Evolutionary conservation across 1,140 invertebrate genomes (phyloP), one percentile per base, ranked within the genome.

Genomic region (Metaphire vulgaris): DNA sequence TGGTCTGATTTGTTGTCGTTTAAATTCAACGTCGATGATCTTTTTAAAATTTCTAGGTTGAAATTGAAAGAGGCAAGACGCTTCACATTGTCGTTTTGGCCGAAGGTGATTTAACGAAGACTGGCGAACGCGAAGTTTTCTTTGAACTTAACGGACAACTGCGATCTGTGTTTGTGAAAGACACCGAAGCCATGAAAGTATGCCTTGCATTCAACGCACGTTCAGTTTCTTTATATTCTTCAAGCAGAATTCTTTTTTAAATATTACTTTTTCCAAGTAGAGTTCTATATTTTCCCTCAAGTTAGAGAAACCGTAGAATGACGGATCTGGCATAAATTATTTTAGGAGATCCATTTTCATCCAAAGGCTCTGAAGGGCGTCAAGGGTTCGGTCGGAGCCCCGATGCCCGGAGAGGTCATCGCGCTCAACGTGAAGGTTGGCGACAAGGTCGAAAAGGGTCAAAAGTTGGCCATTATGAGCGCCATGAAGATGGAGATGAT

Each of bases 401-500:
- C 98, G 0, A 99, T 99, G 97, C 96, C 96, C 16, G 98, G 97
- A 73, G 92, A 91, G 14, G 92, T 99, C 0, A 79, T 89, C 1
- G 85, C 86, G 69, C 80, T 89, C 30, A 87, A 86, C 80, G 95
- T 99, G 0, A 94, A 97, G 82, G 92, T 86, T 69, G 89, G 89
- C 1, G 87, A 89, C 77, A 90, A 89, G 70, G 93, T 99, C 0
- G 92, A 95, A 81, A 98, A 98, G 85, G 96, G 96, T 1, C 91
- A 93, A 76, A 90, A 96, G 0, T 87, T 99, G 33, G 90, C 98
- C 0, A 95, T 99, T 0, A 87, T 99, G 0, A 97, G 95, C 12
- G 98, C 98, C 6, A 99, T 99, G 98, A 99, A 99, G 87, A 99
- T 99, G 97, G 97, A 99, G 86, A 99, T 99, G 92, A 92, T 98